phyloP scores from a whole-genome alignment of 2,113 vertebrate genomes.

The Motacilla alba region DNA sequence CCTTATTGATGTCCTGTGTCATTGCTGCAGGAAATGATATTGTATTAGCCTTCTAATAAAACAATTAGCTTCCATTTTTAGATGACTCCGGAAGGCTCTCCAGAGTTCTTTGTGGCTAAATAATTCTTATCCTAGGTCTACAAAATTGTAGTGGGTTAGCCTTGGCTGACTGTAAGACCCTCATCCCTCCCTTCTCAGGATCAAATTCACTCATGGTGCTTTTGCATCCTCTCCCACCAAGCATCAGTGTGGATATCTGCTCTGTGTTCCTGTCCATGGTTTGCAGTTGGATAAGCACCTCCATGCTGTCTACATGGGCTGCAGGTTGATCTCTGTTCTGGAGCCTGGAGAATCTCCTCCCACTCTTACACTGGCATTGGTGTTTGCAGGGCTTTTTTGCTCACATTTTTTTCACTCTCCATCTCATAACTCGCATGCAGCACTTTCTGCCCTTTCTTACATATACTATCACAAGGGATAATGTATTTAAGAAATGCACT shows the following conservation, averaged over 20 bases:
- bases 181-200: not conserved
- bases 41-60: not conserved
- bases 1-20: not conserved
- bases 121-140: not conserved
- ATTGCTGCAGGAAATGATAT: not conserved
- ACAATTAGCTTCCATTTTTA: not conserved
- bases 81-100: not conserved
- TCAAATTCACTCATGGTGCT: not conserved
- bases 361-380: no score
- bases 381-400: not conserved
- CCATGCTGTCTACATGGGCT: rapidly evolving
- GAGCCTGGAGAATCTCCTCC: not conserved
- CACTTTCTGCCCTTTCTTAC: not conserved
- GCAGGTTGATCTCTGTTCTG: not conserved
- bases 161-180: not conserved
- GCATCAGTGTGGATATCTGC: not conserved
- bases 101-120: not conserved
- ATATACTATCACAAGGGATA: not conserved
- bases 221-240: not conserved
- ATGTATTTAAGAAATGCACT: not conserved
- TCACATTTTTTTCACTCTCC: not conserved
- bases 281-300: rapidly evolving
- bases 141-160: not conserved
- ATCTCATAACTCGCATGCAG: not conserved
- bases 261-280: rapidly evolving